Evolutionary conservation across 2,888 invertebrate genomes (phyloP).

Genomic region (Bombylius discolor): DNA sequence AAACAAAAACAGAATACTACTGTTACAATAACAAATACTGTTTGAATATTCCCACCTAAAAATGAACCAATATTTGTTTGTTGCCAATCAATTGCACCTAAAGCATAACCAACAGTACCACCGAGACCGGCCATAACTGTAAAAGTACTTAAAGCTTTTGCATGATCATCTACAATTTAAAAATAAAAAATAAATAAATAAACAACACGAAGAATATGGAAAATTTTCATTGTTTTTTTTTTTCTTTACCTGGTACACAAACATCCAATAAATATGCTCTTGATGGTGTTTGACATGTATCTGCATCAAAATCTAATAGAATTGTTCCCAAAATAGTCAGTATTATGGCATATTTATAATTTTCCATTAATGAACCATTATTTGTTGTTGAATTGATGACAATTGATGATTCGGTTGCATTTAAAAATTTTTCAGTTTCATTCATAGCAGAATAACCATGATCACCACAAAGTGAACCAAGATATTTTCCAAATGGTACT

Average conservation of each 20-base stretch:
- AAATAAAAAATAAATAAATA: neutral
- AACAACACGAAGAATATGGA: neutral
- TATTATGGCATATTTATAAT: constrained; percentile 35
- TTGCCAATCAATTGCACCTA: constrained; percentile 48
- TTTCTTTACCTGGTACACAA: constrained; percentile 37
- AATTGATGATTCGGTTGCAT: neutral
- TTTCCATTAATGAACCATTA: neutral
- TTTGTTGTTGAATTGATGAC: neutral
- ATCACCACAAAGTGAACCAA: constrained; percentile 43
- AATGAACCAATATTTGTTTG: constrained; percentile 35
- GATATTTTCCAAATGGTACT: constrained; percentile 45
- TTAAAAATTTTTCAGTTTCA: neutral
- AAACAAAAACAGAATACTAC: constrained; percentile 44
- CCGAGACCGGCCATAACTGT: constrained; percentile 52
- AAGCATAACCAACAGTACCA: constrained; percentile 46
- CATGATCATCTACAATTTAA: constrained; percentile 40
- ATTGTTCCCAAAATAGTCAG: constrained; percentile 49
- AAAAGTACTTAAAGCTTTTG: constrained; percentile 46
- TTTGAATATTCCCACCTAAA: constrained; percentile 45
- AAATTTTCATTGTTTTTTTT: neutral
- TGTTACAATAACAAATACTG: constrained; percentile 44
- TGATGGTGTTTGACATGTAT: constrained; percentile 51
- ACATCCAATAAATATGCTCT: constrained; percentile 50
- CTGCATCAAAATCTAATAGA: constrained; percentile 49
- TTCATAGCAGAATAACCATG: neutral